Conservation (phyloP, 2,888 invertebrate species). For the Carcina quercana region DNA sequence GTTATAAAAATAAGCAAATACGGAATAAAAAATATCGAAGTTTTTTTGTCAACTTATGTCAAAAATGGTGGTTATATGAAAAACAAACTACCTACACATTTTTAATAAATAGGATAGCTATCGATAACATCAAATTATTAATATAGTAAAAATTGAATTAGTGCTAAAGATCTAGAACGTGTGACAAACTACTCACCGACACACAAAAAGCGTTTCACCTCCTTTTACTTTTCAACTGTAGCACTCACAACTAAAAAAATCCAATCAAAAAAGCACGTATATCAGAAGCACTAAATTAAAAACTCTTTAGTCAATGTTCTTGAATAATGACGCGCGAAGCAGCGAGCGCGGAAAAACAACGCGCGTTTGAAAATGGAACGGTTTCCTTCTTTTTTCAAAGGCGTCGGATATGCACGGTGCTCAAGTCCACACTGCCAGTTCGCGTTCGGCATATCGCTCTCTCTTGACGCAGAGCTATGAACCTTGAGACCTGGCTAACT, state of each 20-base stretch:
- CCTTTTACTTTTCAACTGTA: constrained; percentile 50
- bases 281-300: constrained; percentile 15
- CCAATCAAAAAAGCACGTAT: constrained; percentile 18
- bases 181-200: constrained; percentile 43
- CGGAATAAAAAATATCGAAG: no score
- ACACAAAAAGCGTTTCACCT: constrained; percentile 45
- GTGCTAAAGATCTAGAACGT: constrained; percentile 25
- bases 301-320: constrained; percentile 15
- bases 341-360: constrained; percentile 18
- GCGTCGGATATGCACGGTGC: constrained; percentile 32
- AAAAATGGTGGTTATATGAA: not conserved
- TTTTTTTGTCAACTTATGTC: not conserved
- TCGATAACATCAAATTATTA: no score
- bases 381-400: constrained; percentile 25
- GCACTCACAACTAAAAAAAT: constrained; percentile 26
- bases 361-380: constrained; percentile 33
- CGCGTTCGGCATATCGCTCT: constrained; percentile 45
- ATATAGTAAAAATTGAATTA: no score
- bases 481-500: constrained; percentile 34
- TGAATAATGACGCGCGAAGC: constrained; percentile 33
- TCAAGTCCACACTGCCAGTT: constrained; percentile 43
- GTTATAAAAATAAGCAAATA: no score
- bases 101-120: no score
- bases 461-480: constrained; percentile 38
- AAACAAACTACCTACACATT: not conserved